phyloP scores from a whole-genome alignment of 2,888 invertebrate genomes.

The Lepidonotus clava region DNA sequence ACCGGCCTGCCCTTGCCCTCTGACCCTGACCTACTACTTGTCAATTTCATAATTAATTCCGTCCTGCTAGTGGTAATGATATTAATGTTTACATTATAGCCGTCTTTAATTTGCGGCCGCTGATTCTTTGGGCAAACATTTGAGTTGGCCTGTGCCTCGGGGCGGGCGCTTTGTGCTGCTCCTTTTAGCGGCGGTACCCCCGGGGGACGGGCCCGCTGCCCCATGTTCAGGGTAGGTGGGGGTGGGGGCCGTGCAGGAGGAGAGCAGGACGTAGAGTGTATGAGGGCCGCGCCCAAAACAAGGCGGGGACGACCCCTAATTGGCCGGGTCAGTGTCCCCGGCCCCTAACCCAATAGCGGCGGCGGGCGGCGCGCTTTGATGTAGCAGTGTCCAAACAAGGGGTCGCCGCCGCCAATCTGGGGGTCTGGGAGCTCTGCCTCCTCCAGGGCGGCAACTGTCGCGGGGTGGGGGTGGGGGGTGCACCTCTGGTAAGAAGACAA shows the following conservation, averaged over 20 bases:
- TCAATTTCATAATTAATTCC: slow-evolving; percentile 37
- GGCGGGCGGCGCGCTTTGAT: slow-evolving; percentile 8
- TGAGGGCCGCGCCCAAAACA: neutral
- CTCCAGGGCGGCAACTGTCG: no score
- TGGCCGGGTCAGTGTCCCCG: slow-evolving; percentile 41
- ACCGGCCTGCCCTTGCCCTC: neutral
- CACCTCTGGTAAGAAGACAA: no score
- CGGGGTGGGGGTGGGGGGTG: neutral
- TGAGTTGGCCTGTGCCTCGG: slow-evolving; percentile 17
- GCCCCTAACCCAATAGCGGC: slow-evolving; percentile 11
- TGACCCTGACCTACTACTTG: neutral
- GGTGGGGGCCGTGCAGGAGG: neutral
- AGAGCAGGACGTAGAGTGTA: neutral
- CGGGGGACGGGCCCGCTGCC: neutral
- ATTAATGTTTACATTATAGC: slow-evolving; percentile 53
- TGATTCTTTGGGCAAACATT: slow-evolving; percentile 49
- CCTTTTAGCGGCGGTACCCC: neutral
- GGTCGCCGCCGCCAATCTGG: neutral
- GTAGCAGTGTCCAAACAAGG: slow-evolving; percentile 24
- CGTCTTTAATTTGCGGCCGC: slow-evolving; percentile 40
- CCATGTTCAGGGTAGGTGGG: neutral
- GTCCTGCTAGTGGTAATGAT: neutral
- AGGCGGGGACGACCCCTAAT: neutral
- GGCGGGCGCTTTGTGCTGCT: neutral
- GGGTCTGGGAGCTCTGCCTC: neutral